These are phyloP conservation scores for Diorhabda sublineata DNA, from an alignment of 1,140 invertebrate genomes.

Conservation along the genomic window DNA sequence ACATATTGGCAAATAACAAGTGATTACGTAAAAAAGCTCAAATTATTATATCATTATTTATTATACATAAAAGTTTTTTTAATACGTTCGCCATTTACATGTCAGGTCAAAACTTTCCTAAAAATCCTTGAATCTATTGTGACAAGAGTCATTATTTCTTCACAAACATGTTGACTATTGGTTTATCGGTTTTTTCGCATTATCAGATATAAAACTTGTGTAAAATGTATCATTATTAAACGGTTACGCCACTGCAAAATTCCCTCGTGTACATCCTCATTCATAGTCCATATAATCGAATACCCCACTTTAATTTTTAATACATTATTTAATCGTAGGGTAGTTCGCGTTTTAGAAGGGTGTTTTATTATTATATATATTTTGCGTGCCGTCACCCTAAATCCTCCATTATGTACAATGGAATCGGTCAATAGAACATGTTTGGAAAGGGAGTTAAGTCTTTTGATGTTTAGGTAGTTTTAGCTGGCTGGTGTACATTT, in stretches of 20 bases:
- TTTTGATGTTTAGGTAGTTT: conserved; percentile 1
- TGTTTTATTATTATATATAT: conserved; percentile 1
- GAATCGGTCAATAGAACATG: background rate
- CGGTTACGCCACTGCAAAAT: background rate
- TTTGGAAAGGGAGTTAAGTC: background rate
- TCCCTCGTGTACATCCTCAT: background rate
- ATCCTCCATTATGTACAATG: background rate
- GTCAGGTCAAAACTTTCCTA: too few relatives aligned
- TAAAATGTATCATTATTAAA: too few relatives aligned
- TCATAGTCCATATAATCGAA: background rate
- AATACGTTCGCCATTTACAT: too few relatives aligned
- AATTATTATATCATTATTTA: too few relatives aligned
- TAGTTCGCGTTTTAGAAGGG: background rate
- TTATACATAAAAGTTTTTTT: too few relatives aligned
- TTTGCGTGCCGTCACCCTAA: background rate
- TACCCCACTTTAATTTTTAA: conserved; percentile 1
- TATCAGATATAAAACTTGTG: too few relatives aligned
- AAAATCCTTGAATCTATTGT: too few relatives aligned
- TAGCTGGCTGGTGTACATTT: background rate
- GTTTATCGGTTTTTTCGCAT: too few relatives aligned
- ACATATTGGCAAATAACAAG: too few relatives aligned
- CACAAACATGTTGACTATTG: too few relatives aligned
- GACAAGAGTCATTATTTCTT: too few relatives aligned
- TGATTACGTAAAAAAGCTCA: too few relatives aligned
- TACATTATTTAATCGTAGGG: conserved; percentile 2